Conservation (phyloP, 2,113 vertebrate species). For the Copsychus sechellarum region DNA sequence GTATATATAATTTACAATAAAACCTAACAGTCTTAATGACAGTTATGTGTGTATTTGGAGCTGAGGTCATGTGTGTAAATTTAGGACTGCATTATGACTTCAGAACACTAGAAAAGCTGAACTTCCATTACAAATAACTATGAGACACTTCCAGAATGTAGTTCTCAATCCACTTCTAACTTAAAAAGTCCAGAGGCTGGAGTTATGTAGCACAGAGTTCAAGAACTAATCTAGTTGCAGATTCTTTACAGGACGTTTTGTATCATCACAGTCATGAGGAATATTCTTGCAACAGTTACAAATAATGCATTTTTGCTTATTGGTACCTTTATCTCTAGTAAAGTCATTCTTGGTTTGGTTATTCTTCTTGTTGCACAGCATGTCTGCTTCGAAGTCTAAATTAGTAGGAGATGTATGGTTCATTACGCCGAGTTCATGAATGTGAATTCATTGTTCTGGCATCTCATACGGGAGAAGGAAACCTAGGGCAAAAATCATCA, state of each 20-base stretch:
- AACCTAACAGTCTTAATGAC: not conserved
- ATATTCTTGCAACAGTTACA: not conserved
- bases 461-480: not conserved
- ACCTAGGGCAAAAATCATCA: not conserved
- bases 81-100: not conserved
- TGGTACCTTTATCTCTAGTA: not conserved
- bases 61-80: not conserved
- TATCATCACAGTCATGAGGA: not conserved
- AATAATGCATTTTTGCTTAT: not conserved
- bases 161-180: not conserved
- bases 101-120: not conserved
- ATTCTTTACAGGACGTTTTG: not conserved
- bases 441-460: not conserved
- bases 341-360: not conserved
- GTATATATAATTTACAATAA: not conserved
- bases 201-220: not conserved
- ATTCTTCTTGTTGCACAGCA: not conserved
- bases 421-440: rapidly evolving
- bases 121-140: not conserved
- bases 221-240: not conserved
- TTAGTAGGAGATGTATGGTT: not conserved
- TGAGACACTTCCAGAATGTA: not conserved
- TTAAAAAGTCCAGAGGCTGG: not conserved
- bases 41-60: not conserved
- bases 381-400: not conserved